A percentile compares a stretch with the other conserved stretches of the same genome.
Evolutionary conservation across 2,113 vertebrate genomes (phyloP).

Genomic region (Syngnathus floridae): DNA sequence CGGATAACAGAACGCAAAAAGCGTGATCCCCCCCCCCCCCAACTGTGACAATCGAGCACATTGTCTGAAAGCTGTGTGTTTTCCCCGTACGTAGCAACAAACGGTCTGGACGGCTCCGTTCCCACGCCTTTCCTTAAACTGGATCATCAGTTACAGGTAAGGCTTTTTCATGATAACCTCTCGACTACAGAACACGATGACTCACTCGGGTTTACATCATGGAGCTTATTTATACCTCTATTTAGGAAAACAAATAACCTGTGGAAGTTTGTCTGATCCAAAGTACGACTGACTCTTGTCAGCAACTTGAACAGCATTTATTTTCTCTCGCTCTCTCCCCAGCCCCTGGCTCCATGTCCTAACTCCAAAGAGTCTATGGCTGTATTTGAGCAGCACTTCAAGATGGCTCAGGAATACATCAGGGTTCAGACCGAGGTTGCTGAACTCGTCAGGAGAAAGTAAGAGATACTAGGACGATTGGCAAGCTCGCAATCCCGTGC

Average conservation of each 20-base stretch:
- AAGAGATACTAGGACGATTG: conserved; percentile 54
- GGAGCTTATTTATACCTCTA: no score
- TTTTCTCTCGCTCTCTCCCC: conserved; percentile 57
- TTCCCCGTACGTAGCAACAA: conserved; percentile 75
- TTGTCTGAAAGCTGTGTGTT: neutral
- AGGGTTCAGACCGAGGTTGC: conserved; percentile 99
- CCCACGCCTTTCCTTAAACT: conserved; percentile 98
- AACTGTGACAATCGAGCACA: neutral
- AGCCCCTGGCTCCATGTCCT: conserved; percentile 96
- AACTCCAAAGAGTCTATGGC: conserved; percentile 99
- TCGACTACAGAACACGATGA: no score
- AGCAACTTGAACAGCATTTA: neutral
- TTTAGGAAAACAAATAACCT: no score
- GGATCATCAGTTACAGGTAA: conserved; percentile 97
- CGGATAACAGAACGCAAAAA: no score
- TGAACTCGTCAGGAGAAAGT: conserved; percentile 94
- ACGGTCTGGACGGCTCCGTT: conserved; percentile 98
- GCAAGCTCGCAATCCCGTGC: no score
- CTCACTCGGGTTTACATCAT: no score
- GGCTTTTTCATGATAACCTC: neutral
- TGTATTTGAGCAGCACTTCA: conserved; percentile 98
- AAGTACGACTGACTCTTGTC: neutral
- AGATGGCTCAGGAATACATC: conserved; percentile 99
- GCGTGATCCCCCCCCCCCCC: no score
- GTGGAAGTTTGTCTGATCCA: neutral